Base-by-base conservation (phyloP, 2,888 invertebrate species). In the Rhyacophila evoluta region DNA sequence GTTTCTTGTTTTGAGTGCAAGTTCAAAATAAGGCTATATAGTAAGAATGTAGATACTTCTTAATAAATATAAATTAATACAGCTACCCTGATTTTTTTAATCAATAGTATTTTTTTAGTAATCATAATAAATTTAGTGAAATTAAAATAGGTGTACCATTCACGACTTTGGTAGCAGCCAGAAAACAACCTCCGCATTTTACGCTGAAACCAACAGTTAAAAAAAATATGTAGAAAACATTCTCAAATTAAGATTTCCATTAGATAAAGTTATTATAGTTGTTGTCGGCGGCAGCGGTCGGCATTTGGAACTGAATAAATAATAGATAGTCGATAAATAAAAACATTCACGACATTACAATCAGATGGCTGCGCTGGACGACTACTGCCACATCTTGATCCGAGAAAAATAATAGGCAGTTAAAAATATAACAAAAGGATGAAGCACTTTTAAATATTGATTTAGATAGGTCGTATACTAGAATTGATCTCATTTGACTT, bases 261-360 rank as follows among this genome's bases (percentile, higher is more conserved):
- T 75, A 72, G 77, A 75, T 75, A 72, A 74, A 77, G 77, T 77
- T 77, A 77, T 80, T 72, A 80, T 71, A 72, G 72, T 76, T 71
- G 67, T 74, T 67, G 68, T 36, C 33, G 36, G 36, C 67, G 33
- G 74, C 67, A 38, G 68, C 68, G 36, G 25, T 6, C 2, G 55
- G 25, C 55, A 19, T 55, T 55, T 19, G 25, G 55, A 55, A 55
- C 55, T 55, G 55, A 55, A 55, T 55, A 55, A 55, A 55, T 33
- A 67, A 74, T 74, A 74, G 74, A 74, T 36, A 68, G 33, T n/a
- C 74, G 67, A 68, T 74, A 36, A 76, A 72, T 76, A 76, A 71
- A 41, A 41, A 28, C n/a, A 39, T 29, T 11, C 41, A 6, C 41
- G 71, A 37, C 33, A 12, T 15, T 15, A 33, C 12, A 33, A 72